Evolutionary conservation across 2,113 vertebrate species (phyloP).

Genomic region (Percopsis transmontana): DNA sequence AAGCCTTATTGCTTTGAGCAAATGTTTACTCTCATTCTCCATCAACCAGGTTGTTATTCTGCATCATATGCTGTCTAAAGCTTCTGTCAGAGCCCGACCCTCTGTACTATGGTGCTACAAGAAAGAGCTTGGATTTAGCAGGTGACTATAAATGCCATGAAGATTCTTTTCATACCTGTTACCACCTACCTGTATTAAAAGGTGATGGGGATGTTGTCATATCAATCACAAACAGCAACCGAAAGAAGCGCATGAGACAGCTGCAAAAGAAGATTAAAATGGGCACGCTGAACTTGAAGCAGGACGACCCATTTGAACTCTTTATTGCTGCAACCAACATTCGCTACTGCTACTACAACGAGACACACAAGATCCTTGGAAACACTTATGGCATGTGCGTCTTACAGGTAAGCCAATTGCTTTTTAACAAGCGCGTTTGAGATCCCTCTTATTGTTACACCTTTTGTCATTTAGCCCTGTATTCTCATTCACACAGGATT

Average conservation of each 20-base stretch:
- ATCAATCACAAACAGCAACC: constrained; percentile 81
- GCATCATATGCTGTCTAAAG: constrained; percentile 98
- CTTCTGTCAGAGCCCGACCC: constrained; percentile 88
- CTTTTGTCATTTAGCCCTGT: neutral
- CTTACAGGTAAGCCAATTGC: constrained; percentile 82
- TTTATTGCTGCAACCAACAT: constrained; percentile 97
- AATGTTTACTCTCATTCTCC: neutral
- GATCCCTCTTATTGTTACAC: neutral
- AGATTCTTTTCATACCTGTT: neutral
- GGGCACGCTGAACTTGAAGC: constrained; percentile 88
- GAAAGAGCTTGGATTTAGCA: constrained; percentile 96
- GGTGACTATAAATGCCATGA: constrained; percentile 68
- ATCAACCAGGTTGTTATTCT: constrained; percentile 91
- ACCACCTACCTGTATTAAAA: neutral
- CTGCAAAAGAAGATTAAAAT: constrained; percentile 97
- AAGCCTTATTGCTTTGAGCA: neutral
- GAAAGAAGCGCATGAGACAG: constrained; percentile 97
- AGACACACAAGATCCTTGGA: constrained; percentile 96
- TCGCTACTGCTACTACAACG: constrained; percentile 98
- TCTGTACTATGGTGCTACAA: constrained; percentile 98
- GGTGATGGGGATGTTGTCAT: neutral
- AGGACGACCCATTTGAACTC: constrained; percentile 96
- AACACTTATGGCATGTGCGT: constrained; percentile 98
- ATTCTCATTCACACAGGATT: constrained; percentile 80
- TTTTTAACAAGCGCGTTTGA: neutral